Conservation (phyloP, 1,140 invertebrate genomes). For the Zaprionus tsacasi region DNA sequence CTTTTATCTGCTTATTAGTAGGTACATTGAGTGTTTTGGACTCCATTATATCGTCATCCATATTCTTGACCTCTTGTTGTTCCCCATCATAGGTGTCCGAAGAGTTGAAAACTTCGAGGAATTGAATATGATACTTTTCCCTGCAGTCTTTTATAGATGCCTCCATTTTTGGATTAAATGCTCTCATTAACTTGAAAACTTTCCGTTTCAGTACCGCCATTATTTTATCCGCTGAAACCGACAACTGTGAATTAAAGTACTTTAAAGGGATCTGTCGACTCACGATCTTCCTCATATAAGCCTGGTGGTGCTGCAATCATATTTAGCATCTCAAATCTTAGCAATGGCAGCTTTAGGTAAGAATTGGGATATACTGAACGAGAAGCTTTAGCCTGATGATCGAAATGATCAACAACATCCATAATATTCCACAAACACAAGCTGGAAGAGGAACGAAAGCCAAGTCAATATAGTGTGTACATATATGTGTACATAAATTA, state of each 20-base stretch:
- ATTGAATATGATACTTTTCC: slow-evolving; percentile 62
- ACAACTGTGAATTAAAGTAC: neutral
- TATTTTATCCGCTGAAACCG: slow-evolving; percentile 61
- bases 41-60: slow-evolving; percentile 52
- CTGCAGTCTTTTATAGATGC: slow-evolving; percentile 6
- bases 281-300: slow-evolving; percentile 66
- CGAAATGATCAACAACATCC: slow-evolving; percentile 70
- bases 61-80: slow-evolving; percentile 3
- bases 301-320: slow-evolving; percentile 63
- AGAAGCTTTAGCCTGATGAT: slow-evolving; percentile 41
- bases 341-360: slow-evolving; percentile 69
- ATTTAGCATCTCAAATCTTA: slow-evolving; percentile 73
- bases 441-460: slow-evolving; percentile 21
- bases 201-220: slow-evolving; percentile 33
- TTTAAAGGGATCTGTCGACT: neutral
- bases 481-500: too few species aligned
- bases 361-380: slow-evolving; percentile 59
- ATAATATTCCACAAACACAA: slow-evolving; percentile 64
- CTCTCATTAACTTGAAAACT: slow-evolving; percentile 62
- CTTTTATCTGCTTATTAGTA: slow-evolving; percentile 76
- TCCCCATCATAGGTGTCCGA: slow-evolving; percentile 19
- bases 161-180: slow-evolving; percentile 45
- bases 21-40: slow-evolving; percentile 65
- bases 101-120: slow-evolving; percentile 35
- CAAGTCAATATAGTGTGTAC: neutral